Evolutionary conservation across 2,888 invertebrate species (phyloP).

Genomic region (Protodeltote pygarga): DNA sequence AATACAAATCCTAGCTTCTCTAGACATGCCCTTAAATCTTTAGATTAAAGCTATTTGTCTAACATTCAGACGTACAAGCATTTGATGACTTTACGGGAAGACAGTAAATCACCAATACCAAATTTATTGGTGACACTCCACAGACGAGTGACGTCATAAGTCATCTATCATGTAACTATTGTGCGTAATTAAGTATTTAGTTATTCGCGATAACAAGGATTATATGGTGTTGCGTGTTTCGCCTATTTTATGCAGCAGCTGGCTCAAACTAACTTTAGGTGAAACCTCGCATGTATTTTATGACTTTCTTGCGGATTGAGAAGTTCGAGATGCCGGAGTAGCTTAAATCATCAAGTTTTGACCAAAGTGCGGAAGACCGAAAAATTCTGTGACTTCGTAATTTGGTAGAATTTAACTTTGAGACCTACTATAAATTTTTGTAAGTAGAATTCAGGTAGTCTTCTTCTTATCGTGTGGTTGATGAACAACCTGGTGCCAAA

Average conservation of each 20-base stretch:
- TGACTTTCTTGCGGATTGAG: no score
- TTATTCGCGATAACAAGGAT: neutral
- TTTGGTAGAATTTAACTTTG: no score
- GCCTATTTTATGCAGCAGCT: neutral
- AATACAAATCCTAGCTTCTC: neutral
- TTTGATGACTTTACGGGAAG: constrained; percentile 22
- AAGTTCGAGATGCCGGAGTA: no score
- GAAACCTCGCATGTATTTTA: no score
- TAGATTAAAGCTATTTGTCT: constrained; percentile 44
- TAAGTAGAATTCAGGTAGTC: no score
- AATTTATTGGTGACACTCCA: constrained; percentile 39
- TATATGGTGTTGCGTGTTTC: neutral
- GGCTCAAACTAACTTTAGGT: no score
- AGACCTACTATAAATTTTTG: no score
- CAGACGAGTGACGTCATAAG: constrained; percentile 37
- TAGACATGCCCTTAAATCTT: constrained; percentile 42
- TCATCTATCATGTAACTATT: constrained; percentile 9
- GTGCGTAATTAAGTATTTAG: constrained; percentile 15
- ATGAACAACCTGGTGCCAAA: no score
- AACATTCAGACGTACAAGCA: constrained; percentile 31
- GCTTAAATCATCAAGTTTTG: no score
- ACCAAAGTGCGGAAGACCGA: no score
- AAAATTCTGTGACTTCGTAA: no score
- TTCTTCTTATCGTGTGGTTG: no score
- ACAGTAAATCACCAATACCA: constrained; percentile 40